Base-by-base conservation (phyloP, 2,113 vertebrate genomes). In the Callipepla californica region DNA sequence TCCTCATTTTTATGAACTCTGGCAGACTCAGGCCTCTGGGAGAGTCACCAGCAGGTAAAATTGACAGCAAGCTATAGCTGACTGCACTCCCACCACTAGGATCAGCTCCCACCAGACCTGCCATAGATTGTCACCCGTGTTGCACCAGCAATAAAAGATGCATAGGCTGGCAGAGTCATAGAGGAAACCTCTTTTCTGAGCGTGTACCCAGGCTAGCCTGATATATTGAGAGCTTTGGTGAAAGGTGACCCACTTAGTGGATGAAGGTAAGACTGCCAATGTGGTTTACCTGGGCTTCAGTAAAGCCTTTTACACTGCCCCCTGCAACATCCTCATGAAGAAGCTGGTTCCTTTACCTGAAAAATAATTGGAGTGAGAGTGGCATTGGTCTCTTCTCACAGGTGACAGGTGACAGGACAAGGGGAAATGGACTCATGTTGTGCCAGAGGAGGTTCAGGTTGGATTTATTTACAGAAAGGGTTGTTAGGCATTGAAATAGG, bases 41-140 rank as follows among this genome's bases (percentile, higher is more conserved):
- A 96, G 57, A 84, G 85, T 25, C 58, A 63, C 69, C 13, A 1
- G 83, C 47, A 88, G 86, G 85, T 88, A 80, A 88, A 94, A 92
- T 10, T 92, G 83, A 93, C 92, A 88, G 51, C 80, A 94, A 34
- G 61, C 85, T 78, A 2, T 18, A 80, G 76, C 80, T 85, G 92
- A 75, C 61, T 61, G 57, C 0, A 0, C 47, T 50, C 63, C 65
- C 63, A 68, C 83, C 0, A 0, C 44, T 5, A 87, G 78, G 58
- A 94, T 32, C 90, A 70, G 45, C 82, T 96, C 90, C 85, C 92
- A 26, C 55, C 76, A 78, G 92, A 61, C 51, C 11, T 75, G 90
- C 66, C 83, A 90, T 76, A 3, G 1, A 0, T 75, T 84, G 86
- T 90, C 88, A 88, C 85, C 80, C 51, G 65, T 36, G 47, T 61